A percentile compares a stretch with the other conserved stretches of the same genome.
These are phyloP conservation scores for Clepsis dumicolana DNA, from an alignment of 2,888 invertebrate genomes.

Conservation along the genomic window DNA sequence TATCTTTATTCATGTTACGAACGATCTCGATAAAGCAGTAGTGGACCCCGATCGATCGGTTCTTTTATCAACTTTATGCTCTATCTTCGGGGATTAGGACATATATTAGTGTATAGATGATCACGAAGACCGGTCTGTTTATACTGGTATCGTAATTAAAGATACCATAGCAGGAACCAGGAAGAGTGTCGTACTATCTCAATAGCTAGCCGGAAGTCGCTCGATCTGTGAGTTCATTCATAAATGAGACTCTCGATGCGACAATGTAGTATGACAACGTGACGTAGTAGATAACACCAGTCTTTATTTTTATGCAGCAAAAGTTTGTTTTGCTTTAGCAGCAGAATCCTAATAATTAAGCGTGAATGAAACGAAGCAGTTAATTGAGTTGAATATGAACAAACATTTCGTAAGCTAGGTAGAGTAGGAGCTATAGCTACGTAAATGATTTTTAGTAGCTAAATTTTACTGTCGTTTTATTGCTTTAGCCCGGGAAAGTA, in stretches of 20 bases:
- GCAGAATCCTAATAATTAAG: conserved; percentile 69
- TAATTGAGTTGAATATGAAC: conserved; percentile 81
- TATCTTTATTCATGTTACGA: conserved; percentile 84
- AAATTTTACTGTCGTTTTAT: conserved; percentile 2
- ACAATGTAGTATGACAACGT: conserved; percentile 80
- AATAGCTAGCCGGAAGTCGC: conserved; percentile 85
- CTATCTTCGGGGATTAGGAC: conserved; percentile 59
- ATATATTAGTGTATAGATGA: conserved; percentile 49
- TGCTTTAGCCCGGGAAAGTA: background rate
- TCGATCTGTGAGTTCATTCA: conserved; percentile 86
- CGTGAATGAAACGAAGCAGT: conserved; percentile 82
- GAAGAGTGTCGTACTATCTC: conserved; percentile 86
- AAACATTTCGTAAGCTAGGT: conserved; percentile 72
- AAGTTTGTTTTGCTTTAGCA: conserved; percentile 64
- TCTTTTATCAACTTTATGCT: conserved; percentile 59
- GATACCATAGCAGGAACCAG: conserved; percentile 85
- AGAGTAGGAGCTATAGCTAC: conserved; percentile 44
- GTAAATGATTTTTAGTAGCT: conserved; percentile 51
- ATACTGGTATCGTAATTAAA: conserved; percentile 81
- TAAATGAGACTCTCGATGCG: conserved; percentile 76
- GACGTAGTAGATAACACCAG: conserved; percentile 61
- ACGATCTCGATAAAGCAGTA: conserved; percentile 79
- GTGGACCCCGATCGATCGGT: conserved; percentile 70
- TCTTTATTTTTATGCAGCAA: conserved; percentile 63
- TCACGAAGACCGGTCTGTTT: conserved; percentile 65